Percentiles rank a stretch among this genome's conserved stretches.
These are phyloP conservation scores for Drosophila ustulata DNA, from an alignment of 2,888 invertebrate genomes.

Conservation along the genomic window DNA sequence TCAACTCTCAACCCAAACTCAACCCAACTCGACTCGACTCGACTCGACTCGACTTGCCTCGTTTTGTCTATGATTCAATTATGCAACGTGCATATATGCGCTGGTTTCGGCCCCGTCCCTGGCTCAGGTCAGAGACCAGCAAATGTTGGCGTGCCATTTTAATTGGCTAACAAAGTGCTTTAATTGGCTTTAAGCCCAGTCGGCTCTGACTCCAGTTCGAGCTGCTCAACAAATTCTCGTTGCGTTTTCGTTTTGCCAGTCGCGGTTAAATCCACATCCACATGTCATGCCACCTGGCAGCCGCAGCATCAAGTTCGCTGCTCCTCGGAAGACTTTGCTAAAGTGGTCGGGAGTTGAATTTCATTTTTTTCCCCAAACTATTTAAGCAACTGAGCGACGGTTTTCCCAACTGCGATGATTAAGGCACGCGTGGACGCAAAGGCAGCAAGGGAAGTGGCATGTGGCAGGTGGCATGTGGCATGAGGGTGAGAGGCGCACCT, in stretches of 20 bases:
- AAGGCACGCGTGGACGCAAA: slow-evolving; percentile 1
- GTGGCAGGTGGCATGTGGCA: background rate
- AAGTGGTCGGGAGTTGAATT: slow-evolving; percentile 28
- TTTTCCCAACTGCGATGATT: slow-evolving; percentile 48
- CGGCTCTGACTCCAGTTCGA: slow-evolving; percentile 6
- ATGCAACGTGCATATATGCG: slow-evolving; percentile 61
- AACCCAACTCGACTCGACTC: slow-evolving; percentile 16
- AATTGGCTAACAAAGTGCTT: slow-evolving; percentile 74
- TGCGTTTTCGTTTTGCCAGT: slow-evolving; percentile 7
- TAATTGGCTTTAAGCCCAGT: slow-evolving; percentile 68
- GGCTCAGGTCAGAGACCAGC: slow-evolving; percentile 34
- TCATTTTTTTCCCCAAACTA: slow-evolving; percentile 36
- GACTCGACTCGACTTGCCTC: slow-evolving; percentile 12
- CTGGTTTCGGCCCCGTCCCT: slow-evolving; percentile 19
- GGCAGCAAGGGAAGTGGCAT: background rate
- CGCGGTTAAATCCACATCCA: slow-evolving; percentile 36
- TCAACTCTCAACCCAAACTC: slow-evolving; percentile 3
- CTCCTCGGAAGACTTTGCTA: slow-evolving; percentile 32
- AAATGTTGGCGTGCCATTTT: slow-evolving; percentile 54
- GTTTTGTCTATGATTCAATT: slow-evolving; percentile 70
- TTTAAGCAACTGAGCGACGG: slow-evolving; percentile 55
- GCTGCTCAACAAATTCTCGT: slow-evolving; percentile 19
- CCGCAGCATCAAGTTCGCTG: background rate
- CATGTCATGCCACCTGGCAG: slow-evolving; percentile 36
- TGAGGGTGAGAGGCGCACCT: slow-evolving; percentile 14